Conservation (phyloP, 1,140 invertebrate genomes). For the Batillaria attramentaria region DNA sequence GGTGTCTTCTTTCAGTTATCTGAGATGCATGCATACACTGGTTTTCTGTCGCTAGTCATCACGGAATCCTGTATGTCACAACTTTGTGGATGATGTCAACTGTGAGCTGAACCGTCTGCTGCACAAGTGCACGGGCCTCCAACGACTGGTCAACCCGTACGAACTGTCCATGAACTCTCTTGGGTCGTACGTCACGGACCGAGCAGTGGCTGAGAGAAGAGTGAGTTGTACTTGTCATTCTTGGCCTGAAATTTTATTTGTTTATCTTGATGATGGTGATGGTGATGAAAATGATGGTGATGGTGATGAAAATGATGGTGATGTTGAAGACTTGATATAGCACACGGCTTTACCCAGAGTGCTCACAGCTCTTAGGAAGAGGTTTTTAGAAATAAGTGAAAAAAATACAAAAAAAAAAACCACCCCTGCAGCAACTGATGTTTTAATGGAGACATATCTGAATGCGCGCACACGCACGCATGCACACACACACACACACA, state of each 20-base stretch:
- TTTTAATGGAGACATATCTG: too few species aligned
- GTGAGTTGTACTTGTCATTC: constrained; percentile 31
- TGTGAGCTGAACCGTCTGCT: constrained; percentile 62
- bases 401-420: too few species aligned
- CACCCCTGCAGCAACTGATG: too few species aligned
- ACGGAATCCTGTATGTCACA: constrained; percentile 33
- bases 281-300: too few species aligned
- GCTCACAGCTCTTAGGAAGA: too few species aligned
- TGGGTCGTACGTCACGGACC: constrained; percentile 56
- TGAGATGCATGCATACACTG: neutral
- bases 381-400: too few species aligned
- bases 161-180: constrained; percentile 66
- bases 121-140: constrained; percentile 63
- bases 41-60: neutral
- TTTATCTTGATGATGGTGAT: neutral
- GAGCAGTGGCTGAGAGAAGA: constrained; percentile 67
- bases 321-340: too few species aligned
- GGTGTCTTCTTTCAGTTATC: too few species aligned
- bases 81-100: constrained; percentile 53
- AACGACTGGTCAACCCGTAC: constrained; percentile 68
- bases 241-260: neutral
- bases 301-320: too few species aligned
- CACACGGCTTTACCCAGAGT: too few species aligned
- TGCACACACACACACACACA: too few species aligned
- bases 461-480: too few species aligned